A percentile compares a stretch with the other conserved stretches of the same genome.
These are phyloP conservation scores for Sebastes dallii DNA, from an alignment of 2,797 vertebrate species.

Conservation along the genomic window DNA sequence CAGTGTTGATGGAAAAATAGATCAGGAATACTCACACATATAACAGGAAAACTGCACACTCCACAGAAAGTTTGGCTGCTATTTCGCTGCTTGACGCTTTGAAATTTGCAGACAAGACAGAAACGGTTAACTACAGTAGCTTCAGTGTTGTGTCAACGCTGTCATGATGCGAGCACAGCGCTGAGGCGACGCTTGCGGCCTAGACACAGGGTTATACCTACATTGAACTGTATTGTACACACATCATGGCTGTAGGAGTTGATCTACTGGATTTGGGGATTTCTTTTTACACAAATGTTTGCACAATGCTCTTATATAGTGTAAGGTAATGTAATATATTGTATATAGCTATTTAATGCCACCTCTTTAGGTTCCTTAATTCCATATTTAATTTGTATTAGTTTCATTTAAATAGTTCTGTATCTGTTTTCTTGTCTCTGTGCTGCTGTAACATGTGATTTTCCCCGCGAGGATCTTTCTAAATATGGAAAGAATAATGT, in stretches of 20 bases:
- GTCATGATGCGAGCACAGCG: background rate
- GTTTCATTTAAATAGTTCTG: background rate
- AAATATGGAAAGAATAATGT: background rate
- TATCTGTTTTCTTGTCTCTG: background rate
- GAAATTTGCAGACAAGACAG: background rate
- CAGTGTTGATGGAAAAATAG: background rate
- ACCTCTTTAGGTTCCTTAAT: background rate
- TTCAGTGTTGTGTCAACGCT: accelerated
- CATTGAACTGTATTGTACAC: background rate
- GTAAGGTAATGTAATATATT: background rate
- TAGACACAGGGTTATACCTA: too few relatives aligned
- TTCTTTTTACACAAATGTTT: background rate
- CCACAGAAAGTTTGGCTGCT: background rate
- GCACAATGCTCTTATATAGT: background rate
- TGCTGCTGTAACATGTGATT: background rate
- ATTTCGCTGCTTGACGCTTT: accelerated
- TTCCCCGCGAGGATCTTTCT: background rate
- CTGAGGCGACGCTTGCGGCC: too few relatives aligned
- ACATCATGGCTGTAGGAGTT: background rate
- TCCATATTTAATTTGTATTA: background rate
- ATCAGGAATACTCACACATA: background rate
- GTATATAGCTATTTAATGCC: background rate
- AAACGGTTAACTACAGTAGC: accelerated
- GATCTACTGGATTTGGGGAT: background rate
- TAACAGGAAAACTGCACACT: background rate